Conservation (phyloP, 2,888 invertebrate genomes). For the Drosophila mimica region DNA sequence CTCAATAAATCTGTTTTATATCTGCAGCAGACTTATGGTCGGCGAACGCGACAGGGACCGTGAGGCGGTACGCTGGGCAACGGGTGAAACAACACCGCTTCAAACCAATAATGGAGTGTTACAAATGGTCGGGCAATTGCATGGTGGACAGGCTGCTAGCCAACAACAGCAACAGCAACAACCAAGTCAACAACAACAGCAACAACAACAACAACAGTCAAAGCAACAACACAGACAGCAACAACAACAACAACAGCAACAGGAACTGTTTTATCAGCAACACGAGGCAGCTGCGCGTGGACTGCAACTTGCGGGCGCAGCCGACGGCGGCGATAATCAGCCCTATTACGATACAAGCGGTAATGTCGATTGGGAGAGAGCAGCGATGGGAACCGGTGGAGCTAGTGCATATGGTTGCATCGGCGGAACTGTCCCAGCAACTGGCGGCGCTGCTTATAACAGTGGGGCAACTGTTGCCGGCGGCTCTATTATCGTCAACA, state of each 20-base stretch:
- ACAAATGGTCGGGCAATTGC: conserved; percentile 85
- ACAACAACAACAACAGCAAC: conserved; percentile 46
- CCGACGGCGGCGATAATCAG: conserved; percentile 84
- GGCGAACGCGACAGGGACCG: conserved; percentile 86
- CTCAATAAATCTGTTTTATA: conserved; percentile 8
- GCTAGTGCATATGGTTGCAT: conserved; percentile 84
- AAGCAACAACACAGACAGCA: conserved; percentile 66
- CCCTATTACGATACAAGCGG: conserved; percentile 84
- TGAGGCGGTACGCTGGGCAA: conserved; percentile 86
- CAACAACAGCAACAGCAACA: conserved; percentile 83
- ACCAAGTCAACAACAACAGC: conserved; percentile 67
- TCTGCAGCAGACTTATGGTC: conserved; percentile 85
- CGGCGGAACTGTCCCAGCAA: conserved; percentile 80
- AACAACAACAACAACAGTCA: conserved; percentile 10
- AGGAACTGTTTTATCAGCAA: conserved; percentile 63
- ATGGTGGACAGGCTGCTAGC: conserved; percentile 85
- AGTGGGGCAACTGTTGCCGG: conserved; percentile 76
- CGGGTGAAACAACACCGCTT: conserved; percentile 86
- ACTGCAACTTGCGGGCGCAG: conserved; percentile 69
- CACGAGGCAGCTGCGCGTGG: conserved; percentile 81
- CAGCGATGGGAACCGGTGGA: conserved; percentile 84
- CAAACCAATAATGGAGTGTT: conserved; percentile 85
- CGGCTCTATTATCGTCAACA: conserved; percentile 71
- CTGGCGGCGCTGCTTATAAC: conserved; percentile 81
- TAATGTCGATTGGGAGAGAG: conserved; percentile 84